Evolutionary conservation across 2,888 invertebrate genomes (phyloP).

Genomic region (Theretra japonica): DNA sequence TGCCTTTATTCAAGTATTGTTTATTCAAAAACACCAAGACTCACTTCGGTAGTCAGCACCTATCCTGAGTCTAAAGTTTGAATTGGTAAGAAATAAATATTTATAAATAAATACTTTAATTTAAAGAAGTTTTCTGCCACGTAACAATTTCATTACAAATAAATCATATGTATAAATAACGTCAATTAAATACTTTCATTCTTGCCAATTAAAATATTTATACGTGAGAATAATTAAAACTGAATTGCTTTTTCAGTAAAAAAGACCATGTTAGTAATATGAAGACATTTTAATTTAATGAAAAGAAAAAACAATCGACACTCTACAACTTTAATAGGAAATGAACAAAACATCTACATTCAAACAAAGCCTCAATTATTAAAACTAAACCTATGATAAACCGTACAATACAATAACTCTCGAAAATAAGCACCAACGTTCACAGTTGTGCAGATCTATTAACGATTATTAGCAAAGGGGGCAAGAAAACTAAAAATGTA

Average conservation of each 20-base stretch:
- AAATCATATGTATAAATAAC: too few species aligned
- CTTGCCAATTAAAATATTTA: too few species aligned
- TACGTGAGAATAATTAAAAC: too few species aligned
- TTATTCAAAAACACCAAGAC: too few species aligned
- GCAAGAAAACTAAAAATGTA: background rate
- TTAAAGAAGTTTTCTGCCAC: too few species aligned
- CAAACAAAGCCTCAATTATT: conserved; percentile 31
- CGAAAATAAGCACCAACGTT: conserved; percentile 18
- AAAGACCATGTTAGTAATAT: conserved; percentile 38
- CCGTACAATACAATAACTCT: background rate
- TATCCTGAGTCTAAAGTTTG: too few species aligned
- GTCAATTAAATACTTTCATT: too few species aligned
- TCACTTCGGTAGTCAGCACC: too few species aligned
- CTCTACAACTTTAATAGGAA: conserved; percentile 44
- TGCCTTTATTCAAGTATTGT: too few species aligned
- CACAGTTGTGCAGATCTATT: conserved; percentile 15
- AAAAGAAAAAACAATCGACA: conserved; percentile 36
- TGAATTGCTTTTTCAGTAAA: background rate
- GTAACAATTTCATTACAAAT: too few species aligned
- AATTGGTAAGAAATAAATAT: too few species aligned
- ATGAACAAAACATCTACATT: conserved; percentile 20
- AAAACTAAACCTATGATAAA: conserved; percentile 23
- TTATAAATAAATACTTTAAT: too few species aligned
- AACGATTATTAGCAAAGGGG: background rate
- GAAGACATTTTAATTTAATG: conserved; percentile 42